Evolutionary conservation across 2,113 vertebrate genomes (phyloP).

Genomic region (Pseudolaguvia tuberculata): DNA sequence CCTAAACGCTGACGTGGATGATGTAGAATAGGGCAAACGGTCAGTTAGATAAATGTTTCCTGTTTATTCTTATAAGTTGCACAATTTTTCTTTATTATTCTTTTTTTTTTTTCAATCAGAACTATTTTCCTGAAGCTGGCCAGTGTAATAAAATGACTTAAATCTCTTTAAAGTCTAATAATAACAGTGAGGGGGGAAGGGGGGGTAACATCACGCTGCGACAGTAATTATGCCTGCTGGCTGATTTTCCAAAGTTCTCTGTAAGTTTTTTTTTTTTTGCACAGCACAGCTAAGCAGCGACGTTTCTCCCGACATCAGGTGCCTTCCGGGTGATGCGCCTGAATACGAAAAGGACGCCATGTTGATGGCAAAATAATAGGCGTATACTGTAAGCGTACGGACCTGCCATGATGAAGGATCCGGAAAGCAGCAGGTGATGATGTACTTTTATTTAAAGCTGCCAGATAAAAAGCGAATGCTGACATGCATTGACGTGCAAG

Average conservation of each 20-base stretch:
- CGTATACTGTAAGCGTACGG: constrained; percentile 26
- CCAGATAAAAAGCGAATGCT: constrained; percentile 47
- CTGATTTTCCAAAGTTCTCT: constrained; percentile 15
- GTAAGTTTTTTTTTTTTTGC: neutral
- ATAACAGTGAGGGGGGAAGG: neutral
- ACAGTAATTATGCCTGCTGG: constrained; percentile 22
- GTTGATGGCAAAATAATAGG: constrained; percentile 23
- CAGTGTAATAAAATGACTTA: neutral
- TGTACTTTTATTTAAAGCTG: constrained; percentile 44
- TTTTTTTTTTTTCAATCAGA: neutral
- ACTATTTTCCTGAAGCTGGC: neutral
- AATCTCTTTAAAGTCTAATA: neutral
- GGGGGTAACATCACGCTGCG: constrained; percentile 27
- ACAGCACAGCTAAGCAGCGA: neutral
- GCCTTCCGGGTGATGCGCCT: constrained; percentile 22
- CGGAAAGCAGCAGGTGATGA: constrained; percentile 39
- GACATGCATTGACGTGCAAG: constrained; percentile 31
- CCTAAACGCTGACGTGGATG: neutral
- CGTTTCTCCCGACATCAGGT: neutral
- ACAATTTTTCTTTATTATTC: neutral
- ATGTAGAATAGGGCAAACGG: neutral
- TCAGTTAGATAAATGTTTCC: neutral
- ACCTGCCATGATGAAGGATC: constrained; percentile 44
- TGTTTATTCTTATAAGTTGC: neutral
- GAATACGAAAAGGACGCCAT: constrained; percentile 41